Conservation (phyloP, 2,113 vertebrate species). For the Elephantulus edwardii region DNA sequence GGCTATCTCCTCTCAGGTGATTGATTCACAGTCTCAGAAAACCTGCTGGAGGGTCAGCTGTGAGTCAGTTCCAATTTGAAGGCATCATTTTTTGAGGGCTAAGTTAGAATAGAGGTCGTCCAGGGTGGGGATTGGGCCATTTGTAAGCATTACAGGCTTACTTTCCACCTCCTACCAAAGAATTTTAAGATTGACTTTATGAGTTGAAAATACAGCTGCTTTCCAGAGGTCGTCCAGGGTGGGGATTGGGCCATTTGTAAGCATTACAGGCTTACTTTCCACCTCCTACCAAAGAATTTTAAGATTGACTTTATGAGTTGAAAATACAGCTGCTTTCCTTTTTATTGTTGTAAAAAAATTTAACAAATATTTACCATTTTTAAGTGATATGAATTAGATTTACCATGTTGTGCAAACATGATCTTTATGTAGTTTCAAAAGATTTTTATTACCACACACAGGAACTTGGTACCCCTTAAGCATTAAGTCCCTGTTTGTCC, state of each 20-base stretch:
- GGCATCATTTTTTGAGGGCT: too few species aligned
- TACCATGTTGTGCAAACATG: not conserved
- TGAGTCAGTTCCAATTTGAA: too few species aligned
- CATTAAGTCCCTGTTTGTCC: not conserved
- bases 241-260: too few species aligned
- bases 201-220: not conserved
- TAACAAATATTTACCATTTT: not conserved
- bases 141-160: not conserved
- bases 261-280: not conserved
- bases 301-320: not conserved
- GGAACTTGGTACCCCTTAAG: not conserved
- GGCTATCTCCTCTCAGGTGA: too few species aligned
- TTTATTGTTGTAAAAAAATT: not conserved
- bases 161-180: not conserved
- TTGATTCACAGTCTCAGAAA: too few species aligned
- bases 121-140: not conserved
- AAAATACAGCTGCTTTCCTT: not conserved
- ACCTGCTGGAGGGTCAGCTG: too few species aligned
- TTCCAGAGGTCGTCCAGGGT: too few species aligned
- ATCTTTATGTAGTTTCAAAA: not conserved
- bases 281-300: not conserved
- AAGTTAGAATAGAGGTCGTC: not conserved
- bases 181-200: not conserved
- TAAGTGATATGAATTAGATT: not conserved
- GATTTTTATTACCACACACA: not conserved